A percentile compares a stretch with the other conserved stretches of the same genome.
phyloP scores from a whole-genome alignment of 2,888 invertebrate genomes.

The Orthosia cruda region DNA sequence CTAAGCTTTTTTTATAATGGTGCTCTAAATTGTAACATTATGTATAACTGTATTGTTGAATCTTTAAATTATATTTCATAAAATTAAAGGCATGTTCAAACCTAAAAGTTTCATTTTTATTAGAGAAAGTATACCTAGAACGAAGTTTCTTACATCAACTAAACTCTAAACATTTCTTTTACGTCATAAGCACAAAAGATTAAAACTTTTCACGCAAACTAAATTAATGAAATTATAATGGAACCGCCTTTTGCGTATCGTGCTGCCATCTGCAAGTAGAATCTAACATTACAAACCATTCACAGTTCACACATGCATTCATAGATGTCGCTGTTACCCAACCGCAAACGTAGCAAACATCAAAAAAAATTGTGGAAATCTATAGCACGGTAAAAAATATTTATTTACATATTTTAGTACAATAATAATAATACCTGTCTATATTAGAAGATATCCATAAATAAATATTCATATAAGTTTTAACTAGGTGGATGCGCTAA shows the following conservation, averaged over 20 bases:
- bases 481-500: slow-evolving; percentile 33
- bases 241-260: not conserved
- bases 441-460: slow-evolving; percentile 28
- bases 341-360: not conserved
- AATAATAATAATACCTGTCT: slow-evolving; percentile 5
- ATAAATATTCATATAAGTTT: slow-evolving; percentile 35
- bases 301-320: slow-evolving; percentile 20
- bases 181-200: no score
- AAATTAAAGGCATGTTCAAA: no score
- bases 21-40: no score
- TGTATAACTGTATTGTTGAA: no score
- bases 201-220: no score
- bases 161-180: no score
- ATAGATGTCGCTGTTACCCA: slow-evolving; percentile 57
- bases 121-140: no score
- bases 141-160: no score
- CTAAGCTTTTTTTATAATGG: no score
- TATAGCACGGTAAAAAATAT: not conserved
- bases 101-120: no score
- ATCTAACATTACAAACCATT: slow-evolving; percentile 9
- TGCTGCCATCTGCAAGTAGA: slow-evolving; percentile 57
- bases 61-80: no score
- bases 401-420: slow-evolving; percentile 1
- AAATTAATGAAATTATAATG: no score
- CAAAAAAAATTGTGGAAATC: not conserved